Percentiles rank a stretch among this genome's conserved stretches.
phyloP scores from a whole-genome alignment of 2,113 vertebrate species.

The Leptocoma aspasia region DNA sequence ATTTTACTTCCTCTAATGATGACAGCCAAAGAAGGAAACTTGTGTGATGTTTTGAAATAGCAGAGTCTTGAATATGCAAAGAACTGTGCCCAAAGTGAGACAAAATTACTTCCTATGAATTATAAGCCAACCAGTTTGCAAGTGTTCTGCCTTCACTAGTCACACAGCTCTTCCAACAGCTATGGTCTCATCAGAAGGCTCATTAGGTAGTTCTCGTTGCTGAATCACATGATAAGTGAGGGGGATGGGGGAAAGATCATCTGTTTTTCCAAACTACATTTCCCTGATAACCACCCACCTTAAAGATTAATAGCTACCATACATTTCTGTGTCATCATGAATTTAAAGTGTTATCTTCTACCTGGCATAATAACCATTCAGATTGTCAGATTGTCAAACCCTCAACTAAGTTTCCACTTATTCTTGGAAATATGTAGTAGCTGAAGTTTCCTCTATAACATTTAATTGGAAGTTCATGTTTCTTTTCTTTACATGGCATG shows the following conservation, averaged over 20 bases:
- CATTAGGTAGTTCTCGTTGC: neutral
- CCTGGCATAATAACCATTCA: neutral
- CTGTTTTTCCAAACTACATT: neutral
- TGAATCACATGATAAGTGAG: neutral
- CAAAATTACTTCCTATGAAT: neutral
- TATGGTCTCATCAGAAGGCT: neutral
- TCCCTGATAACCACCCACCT: neutral
- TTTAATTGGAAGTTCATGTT: neutral
- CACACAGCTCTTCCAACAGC: neutral
- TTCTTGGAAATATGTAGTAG: neutral
- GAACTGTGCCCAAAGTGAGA: neutral
- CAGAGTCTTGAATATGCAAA: neutral
- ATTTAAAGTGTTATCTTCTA: neutral
- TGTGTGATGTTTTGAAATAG: neutral
- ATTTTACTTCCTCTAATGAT: neutral
- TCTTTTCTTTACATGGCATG: neutral
- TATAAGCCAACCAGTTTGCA: fast-evolving
- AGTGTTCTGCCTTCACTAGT: neutral
- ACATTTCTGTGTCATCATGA: neutral
- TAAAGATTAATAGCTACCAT: neutral
- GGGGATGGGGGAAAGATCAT: neutral
- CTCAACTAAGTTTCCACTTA: neutral
- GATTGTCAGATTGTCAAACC: neutral
- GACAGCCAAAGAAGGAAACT: neutral
- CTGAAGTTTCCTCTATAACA: neutral